Base-by-base conservation (phyloP, 2,113 vertebrate genomes). In the Tringa solitaria region DNA sequence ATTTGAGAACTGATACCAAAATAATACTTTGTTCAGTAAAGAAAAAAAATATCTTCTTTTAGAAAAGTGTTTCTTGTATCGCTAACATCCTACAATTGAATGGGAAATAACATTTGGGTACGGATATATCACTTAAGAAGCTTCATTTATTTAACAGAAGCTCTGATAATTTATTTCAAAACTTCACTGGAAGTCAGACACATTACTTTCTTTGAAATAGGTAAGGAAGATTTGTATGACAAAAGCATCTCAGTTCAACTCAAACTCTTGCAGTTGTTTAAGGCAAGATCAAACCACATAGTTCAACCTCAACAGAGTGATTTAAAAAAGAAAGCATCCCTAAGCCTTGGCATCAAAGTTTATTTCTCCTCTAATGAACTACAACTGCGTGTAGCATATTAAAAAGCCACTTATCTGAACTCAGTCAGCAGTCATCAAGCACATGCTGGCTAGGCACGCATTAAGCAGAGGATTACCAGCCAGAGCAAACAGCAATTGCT, bases 261-360 rank as follows among this genome's bases (percentile, higher is more conserved):
- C 39, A 67, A 69, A 57, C 28, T 45, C 39, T 53, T 54, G 46
- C 10, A 50, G 22, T 4, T 63, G 46, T 30, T 57, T 45, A 79
- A 89, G 43, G 28, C 27, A 84, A 76, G 30, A 76, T 17, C 35
- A 89, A 53, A 68, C 20, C 69, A 92, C 37, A 18, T 9, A 56
- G 12, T 4, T 50, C 21, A 63, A 54, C 20, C 30, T 23, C 8
- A 15, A 60, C 32, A 53, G 30, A 78, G 76, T 9, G 6, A 51
- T 61, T 72, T 50, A 67, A 70, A 75, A 92, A 59, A 60, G 4
- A 61, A 75, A 19, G 18, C 26, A 51, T 8, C 20, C 45, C 33
- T 72, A 76, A 84, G 59, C 69, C 43, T 93, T 84, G 61, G 41
- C 74, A 87, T 50, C 56, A 48, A 65, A 93, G 41, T 64, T 90